Conservation (phyloP, 2,888 invertebrate species). For the Aphodius granarius region DNA sequence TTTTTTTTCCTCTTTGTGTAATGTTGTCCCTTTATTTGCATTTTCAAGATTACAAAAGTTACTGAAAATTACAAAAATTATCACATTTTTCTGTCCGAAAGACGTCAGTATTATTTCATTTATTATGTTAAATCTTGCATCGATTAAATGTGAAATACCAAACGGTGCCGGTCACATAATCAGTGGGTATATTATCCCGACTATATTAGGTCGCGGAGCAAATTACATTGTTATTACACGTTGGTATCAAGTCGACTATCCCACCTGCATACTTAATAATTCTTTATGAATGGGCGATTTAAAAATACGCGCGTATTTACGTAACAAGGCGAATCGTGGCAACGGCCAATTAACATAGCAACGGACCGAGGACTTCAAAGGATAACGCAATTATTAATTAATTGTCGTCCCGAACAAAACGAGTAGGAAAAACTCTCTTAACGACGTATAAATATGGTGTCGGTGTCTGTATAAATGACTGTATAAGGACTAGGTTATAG, state of each 20-base stretch:
- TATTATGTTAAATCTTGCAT: no score
- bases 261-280: background rate
- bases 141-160: no score
- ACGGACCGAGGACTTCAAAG: background rate
- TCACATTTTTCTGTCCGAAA: no score
- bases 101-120: no score
- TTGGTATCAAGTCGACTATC: background rate
- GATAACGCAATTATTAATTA: background rate
- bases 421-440: background rate
- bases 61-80: no score
- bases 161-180: no score
- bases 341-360: background rate
- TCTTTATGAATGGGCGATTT: background rate
- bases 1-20: no score
- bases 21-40: no score
- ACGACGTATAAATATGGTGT: background rate
- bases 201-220: background rate
- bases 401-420: background rate
- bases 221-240: background rate
- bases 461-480: background rate
- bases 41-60: no score
- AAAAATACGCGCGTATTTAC: background rate
- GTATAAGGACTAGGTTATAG: no score
- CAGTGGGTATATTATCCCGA: no score
- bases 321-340: background rate